Base-by-base conservation (phyloP, 2,113 vertebrate genomes). In the Ceyx margarethae region DNA sequence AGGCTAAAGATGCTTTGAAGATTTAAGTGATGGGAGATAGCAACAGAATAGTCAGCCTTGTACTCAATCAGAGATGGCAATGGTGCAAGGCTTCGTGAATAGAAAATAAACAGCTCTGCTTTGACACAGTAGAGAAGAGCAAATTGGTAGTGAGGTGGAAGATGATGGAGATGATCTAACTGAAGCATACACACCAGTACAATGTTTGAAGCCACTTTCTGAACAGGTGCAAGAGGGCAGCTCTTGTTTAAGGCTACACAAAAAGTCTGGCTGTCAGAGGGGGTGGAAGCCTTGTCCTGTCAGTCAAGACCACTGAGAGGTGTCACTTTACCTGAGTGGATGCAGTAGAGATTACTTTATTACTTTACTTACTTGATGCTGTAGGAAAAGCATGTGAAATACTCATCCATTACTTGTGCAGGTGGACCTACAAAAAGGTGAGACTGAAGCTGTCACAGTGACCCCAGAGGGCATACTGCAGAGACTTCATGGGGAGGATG, bases 1-100 rank as follows among this genome's bases (percentile, higher is more conserved):
- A 82, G 35, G 60, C 75, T 72, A 79, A 89, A 96, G 54, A 87
- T 45, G 48, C 67, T 94, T 85, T 85, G 87, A 95, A 94, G 71
- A 71, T 89, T 66, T 92, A 91, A 92, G 69, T 84, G 77, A 90
- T 87, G 54, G 58, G 67, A 85, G 85, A 58, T 72, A 93, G 72
- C 67, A 79, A 85, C 75, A 85, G 85, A 87, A 71, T 65, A 92
- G 71, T 87, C 90, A 93, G n/a, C 26, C 71, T 73, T 66, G 62
- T 82, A 68, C 58, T 91, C 75, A 67, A 22, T 89, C 77, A 66
- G 67, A 67, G 48, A 76, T 45, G 53, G 53, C 71, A 87, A 23
- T 40, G 31, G 66, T 28, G 10, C 53, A 68, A 37, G 28, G 42
- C 66, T 81, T 83, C 81, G 21, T 89, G 71, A 89, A 43, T 57